Evolutionary conservation across 2,888 invertebrate species (phyloP).

Genomic region (Cremastinae sp.): DNA sequence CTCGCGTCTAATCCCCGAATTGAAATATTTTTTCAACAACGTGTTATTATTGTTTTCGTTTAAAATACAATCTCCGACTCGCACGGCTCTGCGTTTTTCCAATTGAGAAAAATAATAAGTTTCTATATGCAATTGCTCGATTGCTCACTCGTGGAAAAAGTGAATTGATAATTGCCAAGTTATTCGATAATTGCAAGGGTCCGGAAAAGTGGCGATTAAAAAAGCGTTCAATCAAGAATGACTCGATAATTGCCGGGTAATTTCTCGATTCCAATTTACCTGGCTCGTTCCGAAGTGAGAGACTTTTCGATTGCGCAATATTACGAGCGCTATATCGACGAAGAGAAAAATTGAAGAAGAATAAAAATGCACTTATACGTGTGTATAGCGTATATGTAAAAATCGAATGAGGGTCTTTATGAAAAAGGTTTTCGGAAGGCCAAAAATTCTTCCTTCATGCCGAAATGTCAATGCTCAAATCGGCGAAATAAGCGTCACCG

Average conservation of each 20-base stretch:
- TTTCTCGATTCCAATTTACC: conserved; percentile 3
- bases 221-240: neutral
- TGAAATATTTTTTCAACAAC: neutral
- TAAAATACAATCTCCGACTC: no score
- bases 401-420: no score
- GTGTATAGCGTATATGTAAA: neutral
- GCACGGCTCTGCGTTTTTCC: no score
- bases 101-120: no score
- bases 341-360: conserved; percentile 4
- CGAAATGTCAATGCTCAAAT: conserved; percentile 33
- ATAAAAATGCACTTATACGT: neutral
- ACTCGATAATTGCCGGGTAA: conserved; percentile 10
- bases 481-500: conserved; percentile 35
- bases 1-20: neutral
- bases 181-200: conserved; percentile 19
- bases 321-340: neutral
- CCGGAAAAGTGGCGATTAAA: neutral
- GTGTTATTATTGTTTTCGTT: no score
- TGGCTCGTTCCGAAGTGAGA: no score
- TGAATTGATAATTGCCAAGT: conserved; percentile 10
- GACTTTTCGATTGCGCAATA: neutral
- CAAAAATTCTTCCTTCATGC: conserved; percentile 3
- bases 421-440: no score
- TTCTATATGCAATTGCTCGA: neutral
- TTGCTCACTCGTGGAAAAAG: neutral